Base-by-base conservation (phyloP, 2,888 invertebrate species). In the Fragum fragum region DNA sequence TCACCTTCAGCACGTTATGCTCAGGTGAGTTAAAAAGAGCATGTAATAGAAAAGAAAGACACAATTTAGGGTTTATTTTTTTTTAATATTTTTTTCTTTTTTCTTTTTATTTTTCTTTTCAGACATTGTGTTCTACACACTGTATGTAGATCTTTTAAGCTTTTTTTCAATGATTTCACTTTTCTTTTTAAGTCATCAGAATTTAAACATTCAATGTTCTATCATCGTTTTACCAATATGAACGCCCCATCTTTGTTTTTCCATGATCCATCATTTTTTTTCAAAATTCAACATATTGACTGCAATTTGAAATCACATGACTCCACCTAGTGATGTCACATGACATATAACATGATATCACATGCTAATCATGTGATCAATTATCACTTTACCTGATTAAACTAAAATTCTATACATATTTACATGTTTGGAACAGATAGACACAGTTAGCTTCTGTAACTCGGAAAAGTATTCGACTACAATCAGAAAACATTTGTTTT, bases 71-170 rank as follows among this genome's bases (percentile, higher is more conserved):
- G 63, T 63, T 63, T 63, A 63, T 63, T 63, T 63, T 63, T 61
- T 61, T 63, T 59, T 59, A 23, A 59, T 59, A 32, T 32, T 63
- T 63, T 63, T 63, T 63, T 63, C 32, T 26, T 32, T 26, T 32
- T 16, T 32, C 32, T 63, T 63, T 16, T 61, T 26, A 18, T 63
- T 63, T 63, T 28, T 36, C 28, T 32, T 16, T 32, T 36, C 18
- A 32, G 36, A 63, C 63, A 63, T 63, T 63, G 63, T 63, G 63
- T 63, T 63, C 63, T 63, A 63, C 63, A 63, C 63, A 63, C 63
- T 63, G 63, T 32, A 63, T 63, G 63, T 63, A 63, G 63, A 23
- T 23, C 23, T 57, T 57, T 26, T 14, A 3, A 57, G 5, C 52
- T 32, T 32, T 63, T 32, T 21, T 36, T 3, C 32, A 63, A 63